phyloP scores from a whole-genome alignment of 2,888 invertebrate species.

The Gymnoscelis rufifasciata region DNA sequence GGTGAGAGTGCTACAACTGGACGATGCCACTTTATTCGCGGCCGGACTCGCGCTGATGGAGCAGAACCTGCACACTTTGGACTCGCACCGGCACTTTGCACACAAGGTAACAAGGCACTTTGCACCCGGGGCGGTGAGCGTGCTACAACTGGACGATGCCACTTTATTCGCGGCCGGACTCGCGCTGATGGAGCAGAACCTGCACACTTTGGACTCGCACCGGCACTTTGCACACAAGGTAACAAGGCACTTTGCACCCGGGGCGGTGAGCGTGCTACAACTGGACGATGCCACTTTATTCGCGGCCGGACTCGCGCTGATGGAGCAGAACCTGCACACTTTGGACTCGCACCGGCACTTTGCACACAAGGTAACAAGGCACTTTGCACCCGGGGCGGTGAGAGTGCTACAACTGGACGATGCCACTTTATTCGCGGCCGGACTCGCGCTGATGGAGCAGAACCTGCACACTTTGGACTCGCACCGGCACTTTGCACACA shows the following conservation, averaged over 20 bases:
- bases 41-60: conserved; percentile 96
- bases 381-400: too few species aligned
- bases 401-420: conserved; percentile 97
- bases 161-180: conserved; percentile 96
- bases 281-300: conserved; percentile 95
- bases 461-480: conserved; percentile 97
- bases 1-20: conserved; percentile 94
- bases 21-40: conserved; percentile 95
- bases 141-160: conserved; percentile 95
- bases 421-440: conserved; percentile 94
- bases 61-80: conserved; percentile 96
- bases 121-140: conserved; percentile 94
- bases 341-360: conserved; percentile 96
- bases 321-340: conserved; percentile 98
- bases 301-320: conserved; percentile 94
- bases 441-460: conserved; percentile 95
- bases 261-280: conserved; percentile 94
- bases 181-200: conserved; percentile 96
- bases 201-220: conserved; percentile 96
- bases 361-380: conserved; percentile 92
- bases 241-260: too few species aligned
- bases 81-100: conserved; percentile 96
- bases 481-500: conserved; percentile 93
- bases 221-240: conserved; percentile 94
- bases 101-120: too few species aligned